Percentiles rank a stretch among this genome's conserved stretches.
phyloP scores from a whole-genome alignment of 2,888 invertebrate species.

The Suillia variegata region DNA sequence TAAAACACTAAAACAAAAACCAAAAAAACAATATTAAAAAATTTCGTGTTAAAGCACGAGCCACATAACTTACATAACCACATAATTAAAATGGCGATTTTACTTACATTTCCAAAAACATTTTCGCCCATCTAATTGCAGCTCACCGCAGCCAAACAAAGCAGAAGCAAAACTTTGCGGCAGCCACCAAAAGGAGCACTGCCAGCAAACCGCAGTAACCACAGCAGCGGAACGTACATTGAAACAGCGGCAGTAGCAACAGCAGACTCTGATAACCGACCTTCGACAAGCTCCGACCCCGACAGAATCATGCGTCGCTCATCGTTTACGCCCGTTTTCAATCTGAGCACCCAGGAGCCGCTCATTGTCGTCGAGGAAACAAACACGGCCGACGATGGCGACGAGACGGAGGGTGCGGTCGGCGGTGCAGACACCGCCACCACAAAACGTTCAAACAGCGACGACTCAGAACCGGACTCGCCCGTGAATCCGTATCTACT shows the following conservation, averaged over 20 bases:
- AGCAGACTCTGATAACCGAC: not conserved
- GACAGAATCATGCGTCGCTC: slow-evolving; percentile 71
- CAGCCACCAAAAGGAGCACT: too few relatives aligned
- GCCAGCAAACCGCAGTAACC: too few relatives aligned
- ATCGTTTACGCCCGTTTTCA: slow-evolving; percentile 68
- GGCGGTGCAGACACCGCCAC: slow-evolving; percentile 66
- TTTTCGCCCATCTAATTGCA: too few relatives aligned
- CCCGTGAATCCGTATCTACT: slow-evolving; percentile 81
- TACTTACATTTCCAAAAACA: too few relatives aligned
- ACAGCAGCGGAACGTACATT: not conserved
- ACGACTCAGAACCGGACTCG: slow-evolving; percentile 73
- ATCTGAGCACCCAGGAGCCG: slow-evolving; percentile 71
- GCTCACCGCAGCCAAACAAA: too few relatives aligned
- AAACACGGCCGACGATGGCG: slow-evolving; percentile 70
- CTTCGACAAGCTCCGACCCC: too few relatives aligned
- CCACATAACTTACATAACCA: too few relatives aligned
- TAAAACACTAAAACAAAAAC: too few relatives aligned
- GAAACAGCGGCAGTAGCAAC: not conserved
- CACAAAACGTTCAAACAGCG: slow-evolving; percentile 62
- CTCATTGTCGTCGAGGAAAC: slow-evolving; percentile 84
- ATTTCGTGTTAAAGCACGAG: too few relatives aligned
- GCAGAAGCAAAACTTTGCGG: too few relatives aligned
- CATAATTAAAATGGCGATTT: too few relatives aligned
- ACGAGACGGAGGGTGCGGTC: slow-evolving; percentile 66
- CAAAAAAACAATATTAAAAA: too few relatives aligned